phyloP scores from a whole-genome alignment of 2,888 invertebrate species.

The Malthinus seriepunctatus region DNA sequence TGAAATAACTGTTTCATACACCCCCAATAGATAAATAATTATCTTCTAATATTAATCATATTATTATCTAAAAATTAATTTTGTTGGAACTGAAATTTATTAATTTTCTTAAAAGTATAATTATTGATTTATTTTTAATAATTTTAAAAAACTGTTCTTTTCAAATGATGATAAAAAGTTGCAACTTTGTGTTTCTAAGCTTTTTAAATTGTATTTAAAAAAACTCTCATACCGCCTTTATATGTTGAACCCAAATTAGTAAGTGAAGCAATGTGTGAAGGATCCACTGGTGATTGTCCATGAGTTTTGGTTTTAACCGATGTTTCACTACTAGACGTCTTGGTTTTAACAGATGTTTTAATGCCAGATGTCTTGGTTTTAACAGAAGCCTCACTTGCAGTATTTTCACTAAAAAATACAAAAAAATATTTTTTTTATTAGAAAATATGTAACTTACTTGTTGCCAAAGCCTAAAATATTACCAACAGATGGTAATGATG shows the following conservation, averaged over 20 bases:
- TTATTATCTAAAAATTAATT: too few species aligned
- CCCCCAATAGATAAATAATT: too few species aligned
- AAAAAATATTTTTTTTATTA: background rate
- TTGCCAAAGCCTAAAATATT: background rate
- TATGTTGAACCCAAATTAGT: background rate
- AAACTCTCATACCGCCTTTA: background rate
- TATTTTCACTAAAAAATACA: background rate
- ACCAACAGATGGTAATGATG: background rate
- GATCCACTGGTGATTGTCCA: background rate
- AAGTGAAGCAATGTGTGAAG: background rate
- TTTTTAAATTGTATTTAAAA: background rate
- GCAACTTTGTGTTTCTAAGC: background rate
- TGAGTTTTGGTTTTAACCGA: background rate
- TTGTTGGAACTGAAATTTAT: too few species aligned
- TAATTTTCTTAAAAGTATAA: too few species aligned
- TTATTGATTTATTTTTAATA: too few species aligned
- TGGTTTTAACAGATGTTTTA: slow-evolving; percentile 7
- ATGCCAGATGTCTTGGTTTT: slow-evolving; percentile 3
- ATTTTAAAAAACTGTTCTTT: too few species aligned
- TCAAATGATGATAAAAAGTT: too few species aligned
- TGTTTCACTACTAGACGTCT: background rate
- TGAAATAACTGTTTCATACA: too few species aligned
- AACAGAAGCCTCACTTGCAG: background rate
- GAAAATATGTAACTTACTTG: background rate
- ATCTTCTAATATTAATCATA: too few species aligned